Base-by-base conservation (phyloP, 2,113 vertebrate species). In the Poeciliopsis retropinna region DNA sequence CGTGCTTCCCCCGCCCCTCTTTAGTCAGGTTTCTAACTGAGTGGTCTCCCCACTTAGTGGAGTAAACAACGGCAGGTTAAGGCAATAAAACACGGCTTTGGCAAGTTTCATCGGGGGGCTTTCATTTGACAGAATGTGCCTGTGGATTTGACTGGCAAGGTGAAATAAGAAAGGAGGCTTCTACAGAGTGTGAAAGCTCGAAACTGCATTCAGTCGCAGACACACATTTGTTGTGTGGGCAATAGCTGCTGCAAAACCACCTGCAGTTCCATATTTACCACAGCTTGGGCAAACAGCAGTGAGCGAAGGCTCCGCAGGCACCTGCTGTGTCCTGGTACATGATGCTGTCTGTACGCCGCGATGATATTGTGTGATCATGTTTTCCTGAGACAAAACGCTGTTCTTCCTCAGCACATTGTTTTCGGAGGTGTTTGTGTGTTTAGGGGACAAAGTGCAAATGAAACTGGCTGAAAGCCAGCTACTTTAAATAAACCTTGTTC, bases 251-350 rank as follows among this genome's bases (percentile, higher is more conserved):
- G 83, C 47, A 76, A 73, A 88, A 83, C 85, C 87, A 85, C 87
- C 85, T 92, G 91, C 86, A 79, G 82, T 64, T 90, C 76, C 79
- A 87, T 86, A 88, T 91, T 91, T 87, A 89, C 84, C 91, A 83
- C 87, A 74, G 85, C 79, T 78, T 85, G 88, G 60, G 76, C 79
- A 91, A 88, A 91, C 88, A 87, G 89, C 82, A 78, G 82, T 10
- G 34, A 79, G 69, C 19, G n/a, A 69, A 67, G 73, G 47, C 81
- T 73, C 76, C 72, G 15, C 76, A 70, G 70, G 75, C 88, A 83
- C 89, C 88, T 84, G 79, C 87, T 88, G 85, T 75, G 72, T 67
- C 39, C 65, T 27, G 1, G 72, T 44, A 73, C 83, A 86, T 37
- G 81, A 80, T 57, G 75, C 81, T 39, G 84, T 83, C 72, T 83